A percentile compares a stretch with the other conserved stretches of the same genome.
Evolutionary conservation across 2,113 vertebrate species (phyloP).

Genomic region (Pipra filicauda): DNA sequence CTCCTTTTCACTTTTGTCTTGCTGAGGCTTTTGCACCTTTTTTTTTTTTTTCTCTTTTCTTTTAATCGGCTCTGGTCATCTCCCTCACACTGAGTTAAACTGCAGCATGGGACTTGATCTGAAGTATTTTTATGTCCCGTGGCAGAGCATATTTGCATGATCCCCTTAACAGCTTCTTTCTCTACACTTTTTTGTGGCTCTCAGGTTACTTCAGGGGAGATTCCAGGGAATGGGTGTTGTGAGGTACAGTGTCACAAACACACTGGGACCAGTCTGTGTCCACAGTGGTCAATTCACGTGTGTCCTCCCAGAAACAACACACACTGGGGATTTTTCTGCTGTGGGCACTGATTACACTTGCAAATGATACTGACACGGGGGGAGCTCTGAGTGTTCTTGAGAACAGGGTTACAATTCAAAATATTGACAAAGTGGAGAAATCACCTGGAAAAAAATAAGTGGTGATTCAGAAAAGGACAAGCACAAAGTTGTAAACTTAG

Average conservation of each 20-base stretch:
- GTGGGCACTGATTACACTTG: background rate
- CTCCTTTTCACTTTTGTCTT: background rate
- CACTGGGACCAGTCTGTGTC: background rate
- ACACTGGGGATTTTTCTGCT: background rate
- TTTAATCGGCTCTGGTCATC: background rate
- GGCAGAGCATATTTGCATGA: background rate
- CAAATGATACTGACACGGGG: background rate
- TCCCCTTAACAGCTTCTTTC: background rate
- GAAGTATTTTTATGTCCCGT: background rate
- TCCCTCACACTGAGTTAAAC: background rate
- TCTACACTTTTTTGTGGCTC: background rate
- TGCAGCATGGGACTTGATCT: background rate
- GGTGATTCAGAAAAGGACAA: background rate
- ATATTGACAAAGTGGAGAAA: background rate
- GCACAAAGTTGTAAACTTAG: background rate
- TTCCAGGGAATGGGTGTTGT: background rate
- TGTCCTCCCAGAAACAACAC: background rate
- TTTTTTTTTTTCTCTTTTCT: background rate
- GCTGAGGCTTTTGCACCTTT: background rate
- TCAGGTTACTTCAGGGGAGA: background rate
- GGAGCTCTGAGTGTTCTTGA: background rate
- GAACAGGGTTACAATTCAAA: background rate
- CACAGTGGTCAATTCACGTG: background rate
- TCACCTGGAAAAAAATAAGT: background rate
- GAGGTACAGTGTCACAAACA: accelerated